phyloP scores from a whole-genome alignment of 2,113 vertebrate genomes.

The Acrocephalus kingi region DNA sequence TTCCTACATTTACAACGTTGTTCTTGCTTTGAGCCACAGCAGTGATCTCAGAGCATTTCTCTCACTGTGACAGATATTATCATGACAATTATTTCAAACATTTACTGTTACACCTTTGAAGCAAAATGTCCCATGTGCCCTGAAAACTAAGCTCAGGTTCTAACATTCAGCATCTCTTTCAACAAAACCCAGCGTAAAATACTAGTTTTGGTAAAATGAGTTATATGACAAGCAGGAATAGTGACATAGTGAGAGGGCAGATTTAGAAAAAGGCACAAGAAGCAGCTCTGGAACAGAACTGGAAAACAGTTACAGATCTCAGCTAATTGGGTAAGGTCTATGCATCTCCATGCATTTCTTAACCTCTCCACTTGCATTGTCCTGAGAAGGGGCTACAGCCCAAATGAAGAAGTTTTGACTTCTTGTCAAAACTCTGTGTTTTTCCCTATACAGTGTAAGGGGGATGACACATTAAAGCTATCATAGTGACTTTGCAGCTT shows the following conservation, averaged over 20 bases:
- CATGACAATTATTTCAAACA: background rate
- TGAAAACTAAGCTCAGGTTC: background rate
- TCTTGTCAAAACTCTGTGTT: background rate
- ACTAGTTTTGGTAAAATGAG: background rate
- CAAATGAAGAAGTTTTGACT: background rate
- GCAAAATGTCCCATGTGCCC: background rate
- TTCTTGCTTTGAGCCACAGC: background rate
- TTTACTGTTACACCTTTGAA: background rate
- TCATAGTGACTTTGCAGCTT: background rate
- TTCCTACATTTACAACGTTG: background rate
- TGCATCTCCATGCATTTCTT: background rate
- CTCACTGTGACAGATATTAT: too few relatives aligned
- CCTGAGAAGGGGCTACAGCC: background rate
- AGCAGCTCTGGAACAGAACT: background rate
- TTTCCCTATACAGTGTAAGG: background rate
- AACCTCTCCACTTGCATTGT: background rate
- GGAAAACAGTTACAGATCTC: background rate
- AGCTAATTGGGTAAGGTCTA: background rate
- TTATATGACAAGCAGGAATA: background rate
- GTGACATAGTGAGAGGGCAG: background rate
- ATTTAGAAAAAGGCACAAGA: background rate
- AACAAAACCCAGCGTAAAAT: background rate
- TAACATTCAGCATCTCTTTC: background rate
- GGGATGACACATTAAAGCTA: background rate
- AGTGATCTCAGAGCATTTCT: background rate